phyloP scores from a whole-genome alignment of 64 coral and sea anemone species.

The Acropora yongei region DNA sequence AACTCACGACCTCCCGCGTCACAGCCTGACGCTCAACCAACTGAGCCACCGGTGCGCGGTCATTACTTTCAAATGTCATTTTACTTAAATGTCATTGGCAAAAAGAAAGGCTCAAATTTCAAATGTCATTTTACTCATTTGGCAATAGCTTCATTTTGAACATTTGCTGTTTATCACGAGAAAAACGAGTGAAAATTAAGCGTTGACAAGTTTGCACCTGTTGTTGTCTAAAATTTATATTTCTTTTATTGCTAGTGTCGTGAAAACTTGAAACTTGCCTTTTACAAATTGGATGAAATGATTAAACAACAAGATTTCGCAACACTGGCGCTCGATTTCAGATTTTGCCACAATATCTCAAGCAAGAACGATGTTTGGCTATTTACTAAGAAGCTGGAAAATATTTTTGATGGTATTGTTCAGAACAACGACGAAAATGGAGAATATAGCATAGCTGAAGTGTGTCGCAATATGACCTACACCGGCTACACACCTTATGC shows the following conservation, averaged over 20 bases:
- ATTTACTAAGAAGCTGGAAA: constrained; percentile 59
- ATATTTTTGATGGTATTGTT: constrained; percentile 55
- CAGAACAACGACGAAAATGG: constrained; percentile 70
- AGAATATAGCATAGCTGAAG: constrained; percentile 15
- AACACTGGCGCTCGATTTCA: constrained; percentile 70
- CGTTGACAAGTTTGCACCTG: too few species aligned
- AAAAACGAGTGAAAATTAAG: too few species aligned
- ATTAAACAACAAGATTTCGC: constrained; percentile 47
- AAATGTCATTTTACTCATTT: too few species aligned
- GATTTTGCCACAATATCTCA: constrained; percentile 70
- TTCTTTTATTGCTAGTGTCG: constrained; percentile 54
- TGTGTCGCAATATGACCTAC: constrained; percentile 66
- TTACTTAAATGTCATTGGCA: too few species aligned
- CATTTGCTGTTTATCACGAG: too few species aligned
- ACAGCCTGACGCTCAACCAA: too few species aligned
- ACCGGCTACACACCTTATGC: constrained; percentile 60
- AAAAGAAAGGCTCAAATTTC: too few species aligned
- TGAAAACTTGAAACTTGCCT: constrained; percentile 70
- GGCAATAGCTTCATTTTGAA: too few species aligned
- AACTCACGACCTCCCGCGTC: too few species aligned
- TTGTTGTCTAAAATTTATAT: neutral
- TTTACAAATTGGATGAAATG: constrained; percentile 60
- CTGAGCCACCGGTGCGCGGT: too few species aligned
- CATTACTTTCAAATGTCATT: too few species aligned
- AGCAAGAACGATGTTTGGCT: constrained; percentile 65